Evolutionary conservation across 2,888 invertebrate genomes (phyloP), one percentile per base, ranked within the genome.

Genomic region (Phaonia tiefii): DNA sequence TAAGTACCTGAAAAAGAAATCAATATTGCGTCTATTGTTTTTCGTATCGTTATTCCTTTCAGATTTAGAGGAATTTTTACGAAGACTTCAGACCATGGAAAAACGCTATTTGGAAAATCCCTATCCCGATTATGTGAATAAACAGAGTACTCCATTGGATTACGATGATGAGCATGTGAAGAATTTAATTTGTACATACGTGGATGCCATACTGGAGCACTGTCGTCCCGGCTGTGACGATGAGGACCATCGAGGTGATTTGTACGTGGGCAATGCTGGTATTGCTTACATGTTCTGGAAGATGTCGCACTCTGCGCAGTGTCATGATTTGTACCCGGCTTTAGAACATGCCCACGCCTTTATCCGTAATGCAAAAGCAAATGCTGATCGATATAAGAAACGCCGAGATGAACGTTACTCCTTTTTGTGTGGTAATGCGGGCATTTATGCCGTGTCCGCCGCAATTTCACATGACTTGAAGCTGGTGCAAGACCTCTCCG

Each of bases 391-490:
- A n/a, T 89, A 89, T 79, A 90, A 89, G 56, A 92, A 79, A 88
- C 92, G 86, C 85, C 90, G 86, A 46, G 91, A 92, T n/a, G 94
- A 95, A 79, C 92, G 92, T 60, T 94, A 94, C 13, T 93, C 95
- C 0, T 96, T 96, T 89, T 89, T 97, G 13, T 92, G 96, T n/a
- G 97, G 97, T 1, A 94, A 94, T 86, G 94, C 94, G 10, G 97
- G 97, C 0, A 93, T 95, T 3, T 94, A 94, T 86, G 96, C 95
- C 1, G 91, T 96, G 1, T 94, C 95, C 0, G 92, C 95, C 0
- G 94, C 93, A 25, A 88, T 95, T 20, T 93, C 92, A 25, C 89
- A 89, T 31, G 86, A 92, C 1, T 86, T 91, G 1, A 87, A 88
- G 26, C 91, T 92, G 79, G 91, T 91, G 77, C 90, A 91, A 10